These are phyloP conservation scores for Ianthella basta DNA, from an alignment of 37 sponge, comb jelly and placozoan species.

Conservation along the genomic window DNA sequence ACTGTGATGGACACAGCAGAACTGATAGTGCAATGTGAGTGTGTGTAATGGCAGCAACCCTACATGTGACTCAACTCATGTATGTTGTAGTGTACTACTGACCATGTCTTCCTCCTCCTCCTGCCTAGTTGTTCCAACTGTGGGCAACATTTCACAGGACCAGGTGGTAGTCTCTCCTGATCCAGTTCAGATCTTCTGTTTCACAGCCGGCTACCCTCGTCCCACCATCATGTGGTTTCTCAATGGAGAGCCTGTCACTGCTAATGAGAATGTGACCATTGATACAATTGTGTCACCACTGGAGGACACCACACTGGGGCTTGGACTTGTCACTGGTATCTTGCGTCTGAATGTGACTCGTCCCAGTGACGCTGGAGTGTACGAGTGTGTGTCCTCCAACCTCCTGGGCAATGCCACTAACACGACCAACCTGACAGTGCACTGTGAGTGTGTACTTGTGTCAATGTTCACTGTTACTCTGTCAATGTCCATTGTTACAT, in stretches of 20 bases:
- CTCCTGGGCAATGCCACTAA: background rate
- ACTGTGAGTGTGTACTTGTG: no score
- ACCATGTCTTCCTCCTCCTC: no score
- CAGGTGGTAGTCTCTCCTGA: background rate
- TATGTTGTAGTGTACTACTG: no score
- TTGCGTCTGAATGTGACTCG: no score
- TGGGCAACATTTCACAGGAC: background rate
- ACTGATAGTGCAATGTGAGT: constrained; percentile 20
- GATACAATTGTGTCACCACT: no score
- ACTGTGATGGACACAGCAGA: background rate
- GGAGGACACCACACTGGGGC: no score
- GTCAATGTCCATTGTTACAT: no score
- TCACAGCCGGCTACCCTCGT: background rate
- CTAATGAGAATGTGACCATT: no score
- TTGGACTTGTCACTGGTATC: no score
- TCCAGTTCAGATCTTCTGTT: background rate
- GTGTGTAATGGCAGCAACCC: no score
- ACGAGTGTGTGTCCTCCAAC: constrained; percentile 18
- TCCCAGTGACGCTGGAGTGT: background rate
- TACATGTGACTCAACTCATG: no score
- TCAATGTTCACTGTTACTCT: background rate
- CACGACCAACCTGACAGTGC: background rate
- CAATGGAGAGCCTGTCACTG: background rate
- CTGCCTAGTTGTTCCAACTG: background rate
- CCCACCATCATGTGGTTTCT: constrained; percentile 23